Percentiles rank a stretch among this genome's conserved stretches.
Conservation (phyloP, 2,797 vertebrate genomes). For the Oryzias sinensis region DNA sequence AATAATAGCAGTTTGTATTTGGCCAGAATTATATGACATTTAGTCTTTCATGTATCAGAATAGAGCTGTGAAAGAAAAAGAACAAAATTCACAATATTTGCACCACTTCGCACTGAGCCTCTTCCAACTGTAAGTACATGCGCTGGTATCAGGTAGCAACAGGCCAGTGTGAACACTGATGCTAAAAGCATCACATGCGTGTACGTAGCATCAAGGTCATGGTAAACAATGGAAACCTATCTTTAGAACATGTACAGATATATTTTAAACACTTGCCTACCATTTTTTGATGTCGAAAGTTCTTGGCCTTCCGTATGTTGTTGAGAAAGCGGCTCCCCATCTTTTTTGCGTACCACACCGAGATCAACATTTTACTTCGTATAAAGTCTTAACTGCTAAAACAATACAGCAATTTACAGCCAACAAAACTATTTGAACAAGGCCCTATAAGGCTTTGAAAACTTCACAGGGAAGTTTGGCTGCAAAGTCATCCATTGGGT, state of each 20-base stretch:
- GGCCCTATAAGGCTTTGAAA: slow-evolving; percentile 28
- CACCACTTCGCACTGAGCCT: too few species aligned
- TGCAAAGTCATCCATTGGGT: slow-evolving; percentile 16
- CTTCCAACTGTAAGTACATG: too few species aligned
- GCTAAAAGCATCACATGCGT: too few species aligned
- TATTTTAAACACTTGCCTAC: slow-evolving; percentile 60
- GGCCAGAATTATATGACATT: too few species aligned
- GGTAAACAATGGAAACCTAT: too few species aligned
- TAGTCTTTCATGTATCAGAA: too few species aligned
- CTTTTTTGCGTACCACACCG: slow-evolving; percentile 85
- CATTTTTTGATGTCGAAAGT: slow-evolving; percentile 66
- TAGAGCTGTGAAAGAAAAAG: too few species aligned
- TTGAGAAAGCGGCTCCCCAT: slow-evolving; percentile 79
- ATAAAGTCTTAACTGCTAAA: slow-evolving; percentile 23
- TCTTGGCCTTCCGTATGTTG: slow-evolving; percentile 78
- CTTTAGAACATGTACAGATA: neutral
- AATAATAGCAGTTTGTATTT: too few species aligned
- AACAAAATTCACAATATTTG: too few species aligned
- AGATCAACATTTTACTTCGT: slow-evolving; percentile 78
- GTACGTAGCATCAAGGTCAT: too few species aligned
- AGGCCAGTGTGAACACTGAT: too few species aligned
- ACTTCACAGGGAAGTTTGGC: slow-evolving; percentile 6
- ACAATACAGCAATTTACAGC: slow-evolving; percentile 33
- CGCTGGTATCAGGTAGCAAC: too few species aligned
- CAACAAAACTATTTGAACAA: slow-evolving; percentile 34